Evolutionary conservation across 2,888 invertebrate genomes (phyloP).

Genomic region (Phorcus lineatus): DNA sequence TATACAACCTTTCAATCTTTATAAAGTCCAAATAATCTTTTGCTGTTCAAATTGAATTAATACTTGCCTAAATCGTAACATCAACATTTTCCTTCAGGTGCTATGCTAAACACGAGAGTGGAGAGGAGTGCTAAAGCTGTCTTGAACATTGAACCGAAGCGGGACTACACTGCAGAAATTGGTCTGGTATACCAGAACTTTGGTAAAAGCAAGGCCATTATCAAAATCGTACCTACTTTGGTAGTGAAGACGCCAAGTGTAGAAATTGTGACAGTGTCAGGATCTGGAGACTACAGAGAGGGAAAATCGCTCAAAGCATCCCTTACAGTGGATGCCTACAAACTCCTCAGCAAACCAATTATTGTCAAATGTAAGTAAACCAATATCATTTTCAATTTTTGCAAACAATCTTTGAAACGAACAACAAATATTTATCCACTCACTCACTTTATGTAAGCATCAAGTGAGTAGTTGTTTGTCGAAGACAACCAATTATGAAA

Average conservation of each 20-base stretch:
- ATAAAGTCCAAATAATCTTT: too few species aligned
- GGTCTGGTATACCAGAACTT: conserved; percentile 34
- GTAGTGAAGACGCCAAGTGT: conserved; percentile 48
- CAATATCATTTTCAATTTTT: background rate
- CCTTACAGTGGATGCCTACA: conserved; percentile 41
- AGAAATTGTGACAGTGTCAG: conserved; percentile 46
- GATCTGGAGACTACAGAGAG: conserved; percentile 41
- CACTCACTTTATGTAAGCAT: background rate
- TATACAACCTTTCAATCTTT: too few species aligned
- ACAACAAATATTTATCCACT: background rate
- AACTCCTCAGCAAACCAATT: conserved; percentile 47
- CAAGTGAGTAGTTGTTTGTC: background rate
- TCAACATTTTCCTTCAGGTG: conserved; percentile 41
- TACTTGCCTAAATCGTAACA: too few species aligned
- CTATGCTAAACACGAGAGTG: conserved; percentile 48
- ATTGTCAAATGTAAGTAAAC: conserved; percentile 50
- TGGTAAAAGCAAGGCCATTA: conserved; percentile 25
- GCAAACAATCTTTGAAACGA: too few species aligned
- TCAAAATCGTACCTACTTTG: conserved; percentile 43
- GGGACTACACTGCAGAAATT: conserved; percentile 48
- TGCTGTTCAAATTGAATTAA: too few species aligned
- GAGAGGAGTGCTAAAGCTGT: conserved; percentile 45
- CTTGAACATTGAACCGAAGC: conserved; percentile 42
- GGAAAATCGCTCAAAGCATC: conserved; percentile 46
- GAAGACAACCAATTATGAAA: background rate